Evolutionary conservation across 2,113 vertebrate species (phyloP).

Genomic region (Axis porcinus): DNA sequence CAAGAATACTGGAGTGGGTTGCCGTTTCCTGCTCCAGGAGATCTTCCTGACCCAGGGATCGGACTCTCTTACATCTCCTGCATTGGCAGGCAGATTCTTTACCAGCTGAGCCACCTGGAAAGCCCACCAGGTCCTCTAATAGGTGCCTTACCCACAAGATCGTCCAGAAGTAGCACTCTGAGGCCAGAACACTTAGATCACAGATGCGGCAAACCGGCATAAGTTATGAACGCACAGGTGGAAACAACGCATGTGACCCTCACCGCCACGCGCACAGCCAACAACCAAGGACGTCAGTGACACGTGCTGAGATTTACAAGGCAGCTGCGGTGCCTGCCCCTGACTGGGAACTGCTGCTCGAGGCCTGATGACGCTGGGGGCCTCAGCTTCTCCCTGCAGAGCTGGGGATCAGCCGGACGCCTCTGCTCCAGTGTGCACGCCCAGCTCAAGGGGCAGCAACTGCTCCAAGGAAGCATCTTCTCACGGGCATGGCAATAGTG

Average conservation of each 20-base stretch:
- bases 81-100: not conserved
- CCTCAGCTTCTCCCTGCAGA: not conserved
- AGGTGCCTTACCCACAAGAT: not conserved
- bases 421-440: accelerated
- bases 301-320: not conserved
- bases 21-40: not conserved
- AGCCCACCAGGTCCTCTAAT: not conserved
- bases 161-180: not conserved
- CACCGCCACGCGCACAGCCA: accelerated
- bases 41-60: not conserved
- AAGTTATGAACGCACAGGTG: not conserved
- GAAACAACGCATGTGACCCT: too few species aligned
- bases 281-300: not conserved
- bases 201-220: not conserved
- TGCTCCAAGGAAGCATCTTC: not conserved
- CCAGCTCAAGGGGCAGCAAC: too few species aligned
- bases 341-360: not conserved
- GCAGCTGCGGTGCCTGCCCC: accelerated
- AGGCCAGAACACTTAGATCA: not conserved
- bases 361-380: not conserved
- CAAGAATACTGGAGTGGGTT: not conserved
- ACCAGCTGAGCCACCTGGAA: not conserved
- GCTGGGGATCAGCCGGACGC: not conserved
- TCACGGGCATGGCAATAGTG: not conserved
- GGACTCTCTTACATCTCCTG: not conserved